Base-by-base conservation (phyloP, 2,797 vertebrate genomes). In the Manis pentadactyla region DNA sequence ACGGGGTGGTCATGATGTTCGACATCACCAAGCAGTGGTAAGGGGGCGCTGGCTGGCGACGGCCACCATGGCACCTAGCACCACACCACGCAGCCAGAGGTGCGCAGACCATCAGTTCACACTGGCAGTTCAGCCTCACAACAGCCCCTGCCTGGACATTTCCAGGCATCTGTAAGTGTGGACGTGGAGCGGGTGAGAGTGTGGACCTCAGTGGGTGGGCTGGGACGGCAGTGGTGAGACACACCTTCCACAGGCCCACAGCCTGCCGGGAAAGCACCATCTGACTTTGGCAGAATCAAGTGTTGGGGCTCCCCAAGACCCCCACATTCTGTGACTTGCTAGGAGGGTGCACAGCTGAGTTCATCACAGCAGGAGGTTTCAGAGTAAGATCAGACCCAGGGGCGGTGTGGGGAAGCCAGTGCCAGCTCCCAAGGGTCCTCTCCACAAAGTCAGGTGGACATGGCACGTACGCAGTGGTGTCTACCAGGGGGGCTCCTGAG, bases 11-110 rank as follows among this genome's bases (percentile, higher is more conserved):
- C 98, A 99, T 99, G 99, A 99, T 99, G 99, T 99, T 99, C 88
- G 99, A 99, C 98, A 99, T 99, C 97, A 99, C 99, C 97, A 99
- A 99, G 97, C 99, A 99, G 98, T 99, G 99, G 99, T 99, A 98
- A 99, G 98, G 51, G 53, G 11, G 64, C 17, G 1, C n/a, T 34
- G 25, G 37, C 78, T 7, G 57, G 37, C 17, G 2, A 23, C 23
- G 13, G 13, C 59, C 59, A 2, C 2, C 4, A 0, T 0, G 27
- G 49, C 61, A 23, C 46, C 27, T 2, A 5, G 11, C 7, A 7
- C 57, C 7, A 0, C 7, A 0, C 25, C n/a, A 1, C 49, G 25
- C 8, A 7, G 12, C 61, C 2, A 37, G 10, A 3, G 10, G 49
- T 14, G 0, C 8, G 31, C 15, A 6, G 1, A 0, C 46, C 46